Evolutionary conservation across 1,140 invertebrate species (phyloP).

Genomic region (Asbolus verrucosus): DNA sequence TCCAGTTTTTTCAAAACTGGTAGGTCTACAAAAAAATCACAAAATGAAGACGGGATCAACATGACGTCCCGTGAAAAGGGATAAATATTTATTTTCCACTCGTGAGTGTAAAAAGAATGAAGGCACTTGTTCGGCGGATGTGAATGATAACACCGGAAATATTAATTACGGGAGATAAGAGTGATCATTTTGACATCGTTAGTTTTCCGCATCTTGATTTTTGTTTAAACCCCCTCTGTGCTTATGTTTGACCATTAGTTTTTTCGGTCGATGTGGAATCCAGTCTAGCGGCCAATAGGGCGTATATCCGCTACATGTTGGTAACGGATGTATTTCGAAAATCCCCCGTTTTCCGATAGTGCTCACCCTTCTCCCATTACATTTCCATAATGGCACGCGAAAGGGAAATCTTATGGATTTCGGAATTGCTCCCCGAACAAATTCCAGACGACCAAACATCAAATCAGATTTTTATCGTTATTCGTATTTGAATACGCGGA

Average conservation of each 20-base stretch:
- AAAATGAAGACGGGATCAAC: no score
- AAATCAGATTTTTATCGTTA: slow-evolving; percentile 44
- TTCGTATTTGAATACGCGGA: slow-evolving; percentile 15
- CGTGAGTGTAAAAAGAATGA: no score
- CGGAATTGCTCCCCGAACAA: slow-evolving; percentile 38
- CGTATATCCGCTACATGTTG: slow-evolving; percentile 34
- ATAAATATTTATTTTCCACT: no score
- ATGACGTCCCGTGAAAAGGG: no score
- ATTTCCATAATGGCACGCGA: slow-evolving; percentile 45
- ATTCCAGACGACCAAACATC: slow-evolving; percentile 41
- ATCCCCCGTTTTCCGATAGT: slow-evolving; percentile 45
- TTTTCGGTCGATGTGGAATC: not conserved
- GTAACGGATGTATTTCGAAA: slow-evolving; percentile 45
- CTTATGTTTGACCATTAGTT: no score
- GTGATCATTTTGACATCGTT: no score
- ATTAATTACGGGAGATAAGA: no score
- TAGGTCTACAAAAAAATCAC: no score
- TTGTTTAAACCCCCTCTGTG: not conserved
- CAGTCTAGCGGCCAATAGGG: slow-evolving; percentile 21
- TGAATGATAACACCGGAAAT: no score
- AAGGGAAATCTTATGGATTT: slow-evolving; percentile 43
- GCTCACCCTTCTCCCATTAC: slow-evolving; percentile 43
- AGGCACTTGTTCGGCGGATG: no score
- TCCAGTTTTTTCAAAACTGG: no score
- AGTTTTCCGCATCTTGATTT: not conserved